Base-by-base conservation (phyloP, 2,797 vertebrate genomes). In the Sciaenops ocellatus region DNA sequence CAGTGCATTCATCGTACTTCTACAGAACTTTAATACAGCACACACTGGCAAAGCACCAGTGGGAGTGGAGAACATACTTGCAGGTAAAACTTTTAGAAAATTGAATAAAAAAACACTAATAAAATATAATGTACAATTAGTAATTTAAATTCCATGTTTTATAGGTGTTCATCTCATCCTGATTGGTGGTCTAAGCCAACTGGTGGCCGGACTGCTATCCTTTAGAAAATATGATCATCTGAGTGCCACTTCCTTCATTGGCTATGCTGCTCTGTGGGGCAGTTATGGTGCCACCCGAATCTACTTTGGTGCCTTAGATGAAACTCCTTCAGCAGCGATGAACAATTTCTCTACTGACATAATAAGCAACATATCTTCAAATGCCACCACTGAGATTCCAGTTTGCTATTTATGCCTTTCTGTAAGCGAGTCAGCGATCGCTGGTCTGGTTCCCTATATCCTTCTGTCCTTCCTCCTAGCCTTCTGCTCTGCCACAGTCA, bases 151-250 rank as follows among this genome's bases (percentile, higher is more conserved):
- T 64, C 6, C 3, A 15, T 76, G 13, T 80, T 82, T 61, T 61
- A 6, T 78, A 98, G 97, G 96, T 75, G 94, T 98, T 84, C 97
- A 98, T 85, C 95, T 98, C 59, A 93, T 97, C 80, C 85, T 98
- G 56, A 96, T 96, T 8, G 97, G 97, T 72, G 96, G 97, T 1
- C 80, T 97, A 15, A 96, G 95, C 76, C 97, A 98, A 80, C 77
- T 98, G 67, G 92, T 97, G 80, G 96, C 97, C 0, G 97, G 97
- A 30, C 89, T 97, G 30, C 92, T 98, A 1, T 95, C 96, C 62
- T 98, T 97, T 76, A 90, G 97, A 80, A 98, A 97, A 89, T 97
- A 97, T 0, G 97, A 97, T 80, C 97, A 98, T 88, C 90, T 98
- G 0, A 96, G 96, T 71, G 96, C 95, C 0, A 93, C 95, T 0